Percentiles rank a stretch among this genome's conserved stretches.
phyloP scores from a whole-genome alignment of 2,888 invertebrate species.

The Thyatira batis region DNA sequence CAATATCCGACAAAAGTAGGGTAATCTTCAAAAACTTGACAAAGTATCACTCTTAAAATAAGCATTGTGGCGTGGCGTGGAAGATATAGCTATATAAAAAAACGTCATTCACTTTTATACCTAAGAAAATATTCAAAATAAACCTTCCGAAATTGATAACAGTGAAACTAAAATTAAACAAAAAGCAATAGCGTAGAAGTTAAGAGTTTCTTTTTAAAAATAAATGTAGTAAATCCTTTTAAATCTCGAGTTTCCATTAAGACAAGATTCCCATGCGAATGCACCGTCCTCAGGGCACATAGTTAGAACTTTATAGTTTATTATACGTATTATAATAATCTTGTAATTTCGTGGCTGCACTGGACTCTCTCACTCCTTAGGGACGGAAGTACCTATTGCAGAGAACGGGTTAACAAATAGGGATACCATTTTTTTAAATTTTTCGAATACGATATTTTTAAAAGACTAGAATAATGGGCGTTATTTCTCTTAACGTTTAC shows the following conservation, averaged over 20 bases:
- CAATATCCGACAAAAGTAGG: constrained; percentile 42
- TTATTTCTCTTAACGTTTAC: too few species aligned
- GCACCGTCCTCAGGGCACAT: not conserved
- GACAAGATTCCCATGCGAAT: not conserved
- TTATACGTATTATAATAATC: not conserved
- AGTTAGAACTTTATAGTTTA: not conserved
- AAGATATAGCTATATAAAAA: too few species aligned
- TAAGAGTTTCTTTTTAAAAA: not conserved
- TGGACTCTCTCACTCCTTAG: not conserved
- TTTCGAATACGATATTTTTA: not conserved
- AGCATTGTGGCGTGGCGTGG: not conserved
- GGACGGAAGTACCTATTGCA: not conserved
- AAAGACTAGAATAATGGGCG: too few species aligned
- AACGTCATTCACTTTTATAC: not conserved
- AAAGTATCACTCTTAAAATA: constrained; percentile 33
- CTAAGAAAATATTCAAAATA: not conserved
- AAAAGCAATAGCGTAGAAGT: too few species aligned
- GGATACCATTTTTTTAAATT: not conserved
- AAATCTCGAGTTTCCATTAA: not conserved
- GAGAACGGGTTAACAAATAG: not conserved
- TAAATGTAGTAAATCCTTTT: not conserved
- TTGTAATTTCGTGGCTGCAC: not conserved
- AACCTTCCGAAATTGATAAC: too few species aligned
- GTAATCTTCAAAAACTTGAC: constrained; percentile 38
- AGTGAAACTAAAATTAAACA: too few species aligned